Percentiles rank a stretch among this genome's conserved stretches.
Conservation (phyloP, 2,888 invertebrate genomes). For the Agrotis segetum region DNA sequence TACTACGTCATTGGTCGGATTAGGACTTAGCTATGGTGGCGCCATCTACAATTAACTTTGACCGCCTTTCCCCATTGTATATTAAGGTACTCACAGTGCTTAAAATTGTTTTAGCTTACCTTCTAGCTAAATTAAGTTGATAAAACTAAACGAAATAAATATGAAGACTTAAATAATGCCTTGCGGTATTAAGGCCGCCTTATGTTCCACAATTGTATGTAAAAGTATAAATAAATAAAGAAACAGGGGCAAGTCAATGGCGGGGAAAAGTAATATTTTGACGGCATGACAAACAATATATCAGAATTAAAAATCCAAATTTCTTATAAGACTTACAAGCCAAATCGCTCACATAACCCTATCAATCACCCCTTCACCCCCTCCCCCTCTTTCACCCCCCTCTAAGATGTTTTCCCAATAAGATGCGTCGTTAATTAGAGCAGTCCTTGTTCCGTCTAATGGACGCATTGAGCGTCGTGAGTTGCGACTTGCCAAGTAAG, state of each 20-base stretch:
- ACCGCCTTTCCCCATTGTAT: too few relatives aligned
- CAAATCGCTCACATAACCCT: conserved; percentile 15
- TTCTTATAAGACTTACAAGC: background rate
- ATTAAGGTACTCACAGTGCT: too few relatives aligned
- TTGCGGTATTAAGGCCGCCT: too few relatives aligned
- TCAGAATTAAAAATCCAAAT: background rate
- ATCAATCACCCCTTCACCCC: conserved; percentile 33
- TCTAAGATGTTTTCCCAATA: conserved; percentile 49
- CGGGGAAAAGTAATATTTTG: background rate
- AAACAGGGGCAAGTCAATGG: background rate
- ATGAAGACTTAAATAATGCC: too few relatives aligned
- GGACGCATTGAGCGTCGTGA: conserved; percentile 70
- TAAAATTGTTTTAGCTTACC: too few relatives aligned
- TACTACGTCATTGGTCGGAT: too few relatives aligned
- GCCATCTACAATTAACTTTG: too few relatives aligned
- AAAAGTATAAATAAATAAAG: background rate
- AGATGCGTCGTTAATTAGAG: conserved; percentile 69
- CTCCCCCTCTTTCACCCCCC: background rate
- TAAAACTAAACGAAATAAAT: background rate
- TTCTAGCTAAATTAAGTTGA: background rate
- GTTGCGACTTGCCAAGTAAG: conserved; percentile 60
- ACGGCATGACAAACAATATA: background rate
- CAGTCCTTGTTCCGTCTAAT: conserved; percentile 74
- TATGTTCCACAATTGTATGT: too few relatives aligned
- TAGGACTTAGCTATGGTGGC: too few relatives aligned